Evolutionary conservation across 2,113 vertebrate genomes (phyloP).

Genomic region (Burhinus oedicnemus): DNA sequence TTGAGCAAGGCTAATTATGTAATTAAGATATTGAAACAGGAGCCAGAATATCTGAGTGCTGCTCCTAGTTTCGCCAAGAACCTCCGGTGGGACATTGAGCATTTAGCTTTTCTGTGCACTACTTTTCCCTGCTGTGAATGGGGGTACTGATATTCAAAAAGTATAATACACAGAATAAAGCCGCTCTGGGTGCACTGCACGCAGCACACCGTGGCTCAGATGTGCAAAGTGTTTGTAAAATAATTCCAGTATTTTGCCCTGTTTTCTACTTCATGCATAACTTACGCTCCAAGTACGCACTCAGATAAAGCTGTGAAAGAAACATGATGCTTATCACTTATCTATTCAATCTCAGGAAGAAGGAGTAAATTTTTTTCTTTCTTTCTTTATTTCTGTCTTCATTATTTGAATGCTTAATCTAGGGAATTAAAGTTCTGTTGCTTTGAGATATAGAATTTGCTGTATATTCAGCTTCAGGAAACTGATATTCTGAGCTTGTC

Average conservation of each 20-base stretch:
- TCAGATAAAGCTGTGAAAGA: neutral
- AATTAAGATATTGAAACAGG: conserved; percentile 65
- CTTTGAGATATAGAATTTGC: neutral
- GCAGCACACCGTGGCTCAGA: neutral
- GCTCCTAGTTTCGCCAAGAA: conserved; percentile 19
- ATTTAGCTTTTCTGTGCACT: conserved; percentile 38
- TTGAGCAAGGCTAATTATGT: conserved; percentile 60
- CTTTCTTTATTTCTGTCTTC: neutral
- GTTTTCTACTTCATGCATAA: neutral
- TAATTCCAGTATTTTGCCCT: neutral
- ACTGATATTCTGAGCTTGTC: neutral
- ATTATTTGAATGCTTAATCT: neutral
- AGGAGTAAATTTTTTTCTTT: neutral
- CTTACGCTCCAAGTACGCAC: neutral
- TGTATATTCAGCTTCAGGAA: neutral
- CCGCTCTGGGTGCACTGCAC: neutral
- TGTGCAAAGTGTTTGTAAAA: neutral
- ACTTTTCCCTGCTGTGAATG: neutral
- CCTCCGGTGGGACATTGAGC: neutral
- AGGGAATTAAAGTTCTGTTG: neutral
- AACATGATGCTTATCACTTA: neutral
- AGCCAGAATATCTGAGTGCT: conserved; percentile 46
- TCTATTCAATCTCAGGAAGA: neutral
- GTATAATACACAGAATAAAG: neutral
- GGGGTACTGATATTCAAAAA: neutral